Conservation (phyloP, 2,113 vertebrate species). For the Theristicus caerulescens region DNA sequence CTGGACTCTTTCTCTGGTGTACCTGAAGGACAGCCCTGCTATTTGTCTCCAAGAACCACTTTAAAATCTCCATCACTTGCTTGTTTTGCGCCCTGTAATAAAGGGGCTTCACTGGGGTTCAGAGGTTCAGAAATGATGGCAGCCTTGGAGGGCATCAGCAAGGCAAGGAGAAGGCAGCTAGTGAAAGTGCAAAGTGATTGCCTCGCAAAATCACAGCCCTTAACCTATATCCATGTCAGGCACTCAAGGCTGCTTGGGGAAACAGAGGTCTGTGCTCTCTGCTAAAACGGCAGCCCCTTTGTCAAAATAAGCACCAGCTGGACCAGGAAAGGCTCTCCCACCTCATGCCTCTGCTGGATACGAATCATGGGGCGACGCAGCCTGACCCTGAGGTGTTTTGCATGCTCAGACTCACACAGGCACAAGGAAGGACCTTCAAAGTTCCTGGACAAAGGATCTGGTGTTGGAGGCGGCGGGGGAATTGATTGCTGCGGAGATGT, state of each 20-base stretch:
- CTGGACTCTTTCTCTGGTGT: neutral
- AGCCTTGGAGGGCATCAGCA: neutral
- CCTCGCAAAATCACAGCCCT: neutral
- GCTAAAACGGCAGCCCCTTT: neutral
- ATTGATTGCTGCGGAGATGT: neutral
- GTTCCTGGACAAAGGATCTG: neutral
- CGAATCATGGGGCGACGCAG: neutral
- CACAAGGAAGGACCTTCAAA: neutral
- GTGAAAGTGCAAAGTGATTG: neutral
- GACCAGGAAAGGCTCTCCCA: neutral
- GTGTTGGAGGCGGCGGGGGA: neutral
- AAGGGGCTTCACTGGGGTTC: neutral
- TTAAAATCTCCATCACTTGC: neutral
- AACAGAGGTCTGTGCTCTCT: neutral
- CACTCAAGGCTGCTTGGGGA: neutral
- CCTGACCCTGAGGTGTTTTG: neutral
- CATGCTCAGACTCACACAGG: neutral
- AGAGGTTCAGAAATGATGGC: neutral
- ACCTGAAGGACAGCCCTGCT: neutral
- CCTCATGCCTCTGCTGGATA: neutral
- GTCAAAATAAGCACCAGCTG: neutral
- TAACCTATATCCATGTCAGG: neutral
- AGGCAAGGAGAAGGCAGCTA: neutral
- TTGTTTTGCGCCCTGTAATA: accelerated
- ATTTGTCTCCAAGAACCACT: neutral